phyloP scores from a whole-genome alignment of 2,888 invertebrate species.

The Portevinia maculata region DNA sequence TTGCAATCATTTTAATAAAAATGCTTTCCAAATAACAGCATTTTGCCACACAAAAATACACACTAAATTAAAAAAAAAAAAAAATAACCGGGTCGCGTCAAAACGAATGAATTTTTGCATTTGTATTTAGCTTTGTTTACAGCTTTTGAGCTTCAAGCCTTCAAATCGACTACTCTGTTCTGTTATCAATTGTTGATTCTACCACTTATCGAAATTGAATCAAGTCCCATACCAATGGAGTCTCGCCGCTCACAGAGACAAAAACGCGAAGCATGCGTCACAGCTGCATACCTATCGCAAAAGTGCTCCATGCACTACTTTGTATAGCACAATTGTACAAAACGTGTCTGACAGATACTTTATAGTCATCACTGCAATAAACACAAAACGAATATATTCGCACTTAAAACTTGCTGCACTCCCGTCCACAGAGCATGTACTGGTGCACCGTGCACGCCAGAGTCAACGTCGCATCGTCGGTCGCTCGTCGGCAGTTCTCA shows the following conservation, averaged over 20 bases:
- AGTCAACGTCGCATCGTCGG: conserved; percentile 10
- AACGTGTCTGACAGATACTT: conserved; percentile 61
- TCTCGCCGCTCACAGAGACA: not conserved
- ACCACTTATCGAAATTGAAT: not conserved
- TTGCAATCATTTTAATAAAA: too few relatives aligned
- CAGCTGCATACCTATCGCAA: conserved; percentile 1
- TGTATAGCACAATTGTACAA: conserved; percentile 35
- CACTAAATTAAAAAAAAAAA: too few relatives aligned
- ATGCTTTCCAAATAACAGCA: too few relatives aligned
- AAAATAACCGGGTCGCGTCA: too few relatives aligned
- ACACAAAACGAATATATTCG: not conserved
- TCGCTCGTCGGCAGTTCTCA: not conserved
- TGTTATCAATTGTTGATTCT: too few relatives aligned
- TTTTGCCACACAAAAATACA: too few relatives aligned
- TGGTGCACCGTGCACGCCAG: conserved; percentile 27
- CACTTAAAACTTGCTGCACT: conserved; percentile 64
- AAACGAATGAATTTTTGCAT: too few relatives aligned
- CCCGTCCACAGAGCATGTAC: conserved; percentile 40
- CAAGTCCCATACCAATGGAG: not conserved
- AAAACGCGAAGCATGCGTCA: conserved; percentile 23
- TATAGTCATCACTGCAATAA: conserved; percentile 60
- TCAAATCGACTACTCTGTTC: too few relatives aligned
- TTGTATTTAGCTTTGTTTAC: too few relatives aligned
- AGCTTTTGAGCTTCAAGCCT: too few relatives aligned
- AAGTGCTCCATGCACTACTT: conserved; percentile 25